A percentile compares a stretch with the other conserved stretches of the same genome.
Evolutionary conservation across 2,113 vertebrate species (phyloP).

Genomic region (Anolis sagrei): DNA sequence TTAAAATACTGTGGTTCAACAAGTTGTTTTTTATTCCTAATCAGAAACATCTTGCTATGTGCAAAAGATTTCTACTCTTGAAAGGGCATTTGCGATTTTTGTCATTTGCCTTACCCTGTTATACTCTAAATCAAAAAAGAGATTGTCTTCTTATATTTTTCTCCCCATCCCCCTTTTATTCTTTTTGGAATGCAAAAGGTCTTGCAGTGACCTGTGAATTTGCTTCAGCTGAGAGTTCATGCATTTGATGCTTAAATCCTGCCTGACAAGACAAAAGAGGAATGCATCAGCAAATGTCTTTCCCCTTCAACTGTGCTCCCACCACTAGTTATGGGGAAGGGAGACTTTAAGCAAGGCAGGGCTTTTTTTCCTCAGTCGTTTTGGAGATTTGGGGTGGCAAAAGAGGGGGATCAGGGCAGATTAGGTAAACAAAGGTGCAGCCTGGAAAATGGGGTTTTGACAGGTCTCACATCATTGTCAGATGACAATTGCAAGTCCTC

Average conservation of each 20-base stretch:
- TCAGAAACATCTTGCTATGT: too few species aligned
- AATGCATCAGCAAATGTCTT: slow-evolving; percentile 37
- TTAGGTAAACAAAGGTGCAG: slow-evolving; percentile 76
- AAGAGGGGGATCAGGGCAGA: slow-evolving; percentile 36
- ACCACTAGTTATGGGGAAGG: slow-evolving; percentile 62
- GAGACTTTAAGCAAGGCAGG: slow-evolving; percentile 48
- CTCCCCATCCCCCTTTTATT: too few species aligned
- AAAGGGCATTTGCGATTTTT: background rate
- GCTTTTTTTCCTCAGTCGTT: slow-evolving; percentile 29
- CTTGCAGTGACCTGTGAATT: slow-evolving; percentile 32
- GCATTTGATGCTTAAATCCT: slow-evolving; percentile 59
- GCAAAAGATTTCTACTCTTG: background rate
- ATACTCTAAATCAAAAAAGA: slow-evolving; percentile 10
- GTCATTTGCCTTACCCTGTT: background rate
- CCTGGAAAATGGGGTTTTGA: slow-evolving; percentile 71
- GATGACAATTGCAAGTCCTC: slow-evolving; percentile 76
- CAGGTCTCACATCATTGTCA: slow-evolving; percentile 63
- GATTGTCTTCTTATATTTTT: background rate
- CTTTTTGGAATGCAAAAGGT: slow-evolving; percentile 16
- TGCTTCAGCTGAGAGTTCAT: slow-evolving; percentile 25
- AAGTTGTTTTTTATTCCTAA: background rate
- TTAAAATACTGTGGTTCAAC: background rate
- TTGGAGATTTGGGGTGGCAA: background rate
- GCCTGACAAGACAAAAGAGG: slow-evolving; percentile 14
- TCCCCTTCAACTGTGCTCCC: slow-evolving; percentile 1